A percentile compares a stretch with the other conserved stretches of the same genome.
Conservation (phyloP, 1,140 invertebrate genomes). For the Caenorhabditis briggsae region DNA sequence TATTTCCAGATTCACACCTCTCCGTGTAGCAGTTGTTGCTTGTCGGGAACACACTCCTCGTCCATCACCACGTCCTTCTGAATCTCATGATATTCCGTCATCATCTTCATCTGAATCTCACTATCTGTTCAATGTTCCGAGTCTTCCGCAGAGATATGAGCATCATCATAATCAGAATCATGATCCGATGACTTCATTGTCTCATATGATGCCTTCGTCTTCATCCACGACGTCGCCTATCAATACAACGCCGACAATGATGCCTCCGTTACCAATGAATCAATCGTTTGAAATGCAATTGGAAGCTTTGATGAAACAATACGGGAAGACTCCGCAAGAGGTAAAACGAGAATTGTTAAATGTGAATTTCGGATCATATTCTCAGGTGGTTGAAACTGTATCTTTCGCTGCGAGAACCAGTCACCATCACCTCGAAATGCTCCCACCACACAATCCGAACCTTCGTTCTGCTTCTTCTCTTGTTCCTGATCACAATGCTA, state of each 20-base stretch:
- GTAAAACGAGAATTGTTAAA: neutral
- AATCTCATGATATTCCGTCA: constrained; percentile 17
- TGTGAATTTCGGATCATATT: neutral
- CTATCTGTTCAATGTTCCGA: neutral
- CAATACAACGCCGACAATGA: constrained; percentile 7
- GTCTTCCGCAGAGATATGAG: neutral
- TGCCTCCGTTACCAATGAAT: constrained; percentile 9
- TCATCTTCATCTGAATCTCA: constrained; percentile 10
- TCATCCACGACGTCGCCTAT: constrained; percentile 8
- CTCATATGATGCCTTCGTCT: neutral
- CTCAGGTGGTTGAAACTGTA: constrained; percentile 7
- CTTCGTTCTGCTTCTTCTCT: neutral
- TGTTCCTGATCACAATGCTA: neutral
- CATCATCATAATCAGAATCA: constrained; percentile 35
- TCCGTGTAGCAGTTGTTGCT: constrained; percentile 76
- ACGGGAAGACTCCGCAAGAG: constrained; percentile 50
- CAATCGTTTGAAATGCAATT: constrained; percentile 55
- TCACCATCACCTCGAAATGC: neutral
- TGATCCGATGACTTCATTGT: constrained; percentile 2
- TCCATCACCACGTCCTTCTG: constrained; percentile 32
- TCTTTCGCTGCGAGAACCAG: constrained; percentile 7
- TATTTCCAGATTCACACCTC: constrained; percentile 73
- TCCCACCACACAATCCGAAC: neutral
- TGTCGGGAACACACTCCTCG: constrained; percentile 60
- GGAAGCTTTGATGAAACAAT: constrained; percentile 52